Conservation (phyloP, 2,113 vertebrate species). For the Bufo gargarizans region DNA sequence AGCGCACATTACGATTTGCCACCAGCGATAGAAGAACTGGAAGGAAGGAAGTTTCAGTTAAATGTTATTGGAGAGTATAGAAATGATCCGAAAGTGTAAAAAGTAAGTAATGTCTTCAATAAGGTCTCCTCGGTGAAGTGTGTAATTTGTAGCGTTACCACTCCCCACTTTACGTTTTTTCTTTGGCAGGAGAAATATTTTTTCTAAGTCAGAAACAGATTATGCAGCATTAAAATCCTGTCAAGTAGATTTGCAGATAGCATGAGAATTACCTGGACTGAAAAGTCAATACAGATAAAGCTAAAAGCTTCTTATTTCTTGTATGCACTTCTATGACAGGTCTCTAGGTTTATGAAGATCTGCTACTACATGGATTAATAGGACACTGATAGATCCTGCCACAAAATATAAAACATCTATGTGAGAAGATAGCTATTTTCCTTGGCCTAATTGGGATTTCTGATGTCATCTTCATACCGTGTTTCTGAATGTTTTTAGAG, state of each 20-base stretch:
- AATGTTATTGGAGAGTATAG: not conserved
- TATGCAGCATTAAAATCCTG: slow-evolving; percentile 13
- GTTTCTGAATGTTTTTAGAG: not conserved
- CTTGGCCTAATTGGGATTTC: not conserved
- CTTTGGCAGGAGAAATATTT: not conserved
- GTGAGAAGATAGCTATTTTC: not conserved
- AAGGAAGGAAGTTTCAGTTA: not conserved
- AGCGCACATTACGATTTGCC: not conserved
- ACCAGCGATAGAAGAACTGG: not conserved
- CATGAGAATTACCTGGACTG: slow-evolving; percentile 9
- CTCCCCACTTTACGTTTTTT: not conserved
- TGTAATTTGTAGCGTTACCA: not conserved
- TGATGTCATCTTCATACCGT: not conserved
- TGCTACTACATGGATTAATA: not conserved
- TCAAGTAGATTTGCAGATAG: slow-evolving; percentile 22
- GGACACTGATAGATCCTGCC: not conserved
- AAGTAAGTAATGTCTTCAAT: not conserved
- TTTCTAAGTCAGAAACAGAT: slow-evolving; percentile 3
- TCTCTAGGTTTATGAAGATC: not conserved
- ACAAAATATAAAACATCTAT: not conserved
- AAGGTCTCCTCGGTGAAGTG: not conserved
- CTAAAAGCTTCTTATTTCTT: not conserved
- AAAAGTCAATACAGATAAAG: not conserved
- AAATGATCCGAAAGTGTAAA: not conserved
- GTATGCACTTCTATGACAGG: not conserved